Base-by-base conservation (phyloP, 2,888 invertebrate genomes). In the Pristionchus entomophagus region DNA sequence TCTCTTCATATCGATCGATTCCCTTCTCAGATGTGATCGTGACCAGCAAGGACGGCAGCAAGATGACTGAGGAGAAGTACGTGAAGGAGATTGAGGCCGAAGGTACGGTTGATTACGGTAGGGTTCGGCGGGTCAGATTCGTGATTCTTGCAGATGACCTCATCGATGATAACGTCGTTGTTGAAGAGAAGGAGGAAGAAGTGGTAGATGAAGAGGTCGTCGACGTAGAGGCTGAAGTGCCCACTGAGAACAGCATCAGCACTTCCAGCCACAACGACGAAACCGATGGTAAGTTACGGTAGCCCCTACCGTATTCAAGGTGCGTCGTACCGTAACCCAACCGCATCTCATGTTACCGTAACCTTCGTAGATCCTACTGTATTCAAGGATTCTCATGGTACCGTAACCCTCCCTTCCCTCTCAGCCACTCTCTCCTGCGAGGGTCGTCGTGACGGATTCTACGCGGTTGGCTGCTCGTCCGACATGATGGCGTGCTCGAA, bases 371-470 rank as follows among this genome's bases (percentile, higher is more conserved):
- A 56, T 56, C 19, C n/a, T 56, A 22, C 56, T 22, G 56, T 56
- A 22, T 22, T n/a, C 56, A 22, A n/a, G n/a, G n/a, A 5, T 56
- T n/a, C 56, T 22, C 5, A 56, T n/a, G n/a, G 56, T 22, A 56
- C n/a, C 32, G 12, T 65, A 29, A 12, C 65, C 5, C 32, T 17
- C 35, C 32, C 29, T 65, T 12, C n/a, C n/a, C n/a, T 26, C 59
- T 26, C 65, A 32, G 29, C 65, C 6, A 17, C 35, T 29, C 32
- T 6, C 32, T 65, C 65, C 22, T 77, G 77, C 26, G 17, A 26
- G 12, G 77, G 45, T 41, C 77, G 77, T 77, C 22, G 12, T 22
- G 77, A 77, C 22, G 77, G 77, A 6, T 77, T 77, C 41, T 77
- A 41, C 77, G 38, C 77, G 12, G 17, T 38, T 26, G 77, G 77